These are phyloP conservation scores for Meganola albula DNA, from an alignment of 2,888 invertebrate species.

Conservation along the genomic window DNA sequence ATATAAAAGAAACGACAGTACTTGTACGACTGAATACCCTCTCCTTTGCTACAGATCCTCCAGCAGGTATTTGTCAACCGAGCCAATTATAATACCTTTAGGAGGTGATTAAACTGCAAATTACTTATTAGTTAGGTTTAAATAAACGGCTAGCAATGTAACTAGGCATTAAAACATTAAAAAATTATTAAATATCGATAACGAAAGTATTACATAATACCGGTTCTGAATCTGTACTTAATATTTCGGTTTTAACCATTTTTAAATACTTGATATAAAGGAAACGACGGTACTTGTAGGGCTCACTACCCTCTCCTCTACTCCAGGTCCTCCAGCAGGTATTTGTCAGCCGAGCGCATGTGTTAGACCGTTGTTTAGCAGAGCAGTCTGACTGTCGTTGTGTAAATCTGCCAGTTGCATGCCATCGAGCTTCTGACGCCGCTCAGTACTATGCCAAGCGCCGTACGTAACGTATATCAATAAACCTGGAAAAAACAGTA, in stretches of 20 bases:
- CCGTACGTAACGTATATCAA: constrained; percentile 86
- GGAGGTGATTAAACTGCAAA: too few species aligned
- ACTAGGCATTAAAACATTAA: too few species aligned
- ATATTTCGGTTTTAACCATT: not conserved
- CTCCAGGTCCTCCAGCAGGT: not conserved
- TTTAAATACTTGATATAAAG: constrained; percentile 59
- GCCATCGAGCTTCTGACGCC: constrained; percentile 45
- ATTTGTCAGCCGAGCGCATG: constrained; percentile 58
- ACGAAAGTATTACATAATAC: too few species aligned
- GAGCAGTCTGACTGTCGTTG: constrained; percentile 57
- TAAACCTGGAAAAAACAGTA: constrained; percentile 71
- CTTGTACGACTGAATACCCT: constrained; percentile 41
- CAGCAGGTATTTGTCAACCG: constrained; percentile 45
- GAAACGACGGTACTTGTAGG: constrained; percentile 54
- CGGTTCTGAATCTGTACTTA: too few species aligned
- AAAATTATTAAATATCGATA: too few species aligned
- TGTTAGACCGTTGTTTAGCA: constrained; percentile 41
- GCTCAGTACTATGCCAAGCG: constrained; percentile 81
- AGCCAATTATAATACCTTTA: too few species aligned
- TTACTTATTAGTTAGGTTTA: too few species aligned
- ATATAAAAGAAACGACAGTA: constrained; percentile 57
- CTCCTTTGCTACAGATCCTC: constrained; percentile 6
- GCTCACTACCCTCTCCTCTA: constrained; percentile 29
- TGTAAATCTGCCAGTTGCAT: constrained; percentile 51
- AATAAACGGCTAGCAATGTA: too few species aligned